Conservation (phyloP, 2,888 invertebrate species). For the Ormyrus labotus region DNA sequence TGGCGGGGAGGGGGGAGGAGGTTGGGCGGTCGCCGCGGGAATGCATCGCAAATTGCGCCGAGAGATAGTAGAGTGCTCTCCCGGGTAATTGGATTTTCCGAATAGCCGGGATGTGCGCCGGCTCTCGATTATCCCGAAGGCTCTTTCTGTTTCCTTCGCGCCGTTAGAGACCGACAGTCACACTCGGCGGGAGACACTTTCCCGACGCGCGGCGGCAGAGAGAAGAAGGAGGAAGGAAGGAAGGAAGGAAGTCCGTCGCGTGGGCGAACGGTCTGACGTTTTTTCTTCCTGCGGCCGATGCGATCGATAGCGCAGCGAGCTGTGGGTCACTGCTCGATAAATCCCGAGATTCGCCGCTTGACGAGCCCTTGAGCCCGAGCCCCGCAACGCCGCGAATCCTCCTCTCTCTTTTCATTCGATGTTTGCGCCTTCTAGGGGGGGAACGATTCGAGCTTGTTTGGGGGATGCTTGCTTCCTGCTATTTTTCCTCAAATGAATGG, state of each 20-base stretch:
- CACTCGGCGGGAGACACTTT: neutral
- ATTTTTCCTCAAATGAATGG: too few relatives aligned
- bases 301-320: conserved; percentile 27
- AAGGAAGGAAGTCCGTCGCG: neutral
- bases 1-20: neutral
- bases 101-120: conserved; percentile 50
- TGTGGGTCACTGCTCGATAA: neutral
- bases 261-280: neutral
- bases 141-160: neutral
- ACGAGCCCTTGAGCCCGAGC: conserved; percentile 8
- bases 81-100: conserved; percentile 58
- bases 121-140: neutral
- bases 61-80: conserved; percentile 52
- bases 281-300: conserved; percentile 29
- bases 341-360: neutral
- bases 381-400: too few relatives aligned
- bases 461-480: too few relatives aligned
- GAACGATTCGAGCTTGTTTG: too few relatives aligned
- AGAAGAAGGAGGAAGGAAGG: conserved; percentile 37
- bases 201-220: neutral
- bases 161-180: neutral
- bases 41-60: conserved; percentile 56
- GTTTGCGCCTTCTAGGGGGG: too few relatives aligned
- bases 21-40: conserved; percentile 22
- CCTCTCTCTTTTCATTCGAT: too few relatives aligned